phyloP scores from a whole-genome alignment of 2,113 vertebrate species.

The Channa argus region DNA sequence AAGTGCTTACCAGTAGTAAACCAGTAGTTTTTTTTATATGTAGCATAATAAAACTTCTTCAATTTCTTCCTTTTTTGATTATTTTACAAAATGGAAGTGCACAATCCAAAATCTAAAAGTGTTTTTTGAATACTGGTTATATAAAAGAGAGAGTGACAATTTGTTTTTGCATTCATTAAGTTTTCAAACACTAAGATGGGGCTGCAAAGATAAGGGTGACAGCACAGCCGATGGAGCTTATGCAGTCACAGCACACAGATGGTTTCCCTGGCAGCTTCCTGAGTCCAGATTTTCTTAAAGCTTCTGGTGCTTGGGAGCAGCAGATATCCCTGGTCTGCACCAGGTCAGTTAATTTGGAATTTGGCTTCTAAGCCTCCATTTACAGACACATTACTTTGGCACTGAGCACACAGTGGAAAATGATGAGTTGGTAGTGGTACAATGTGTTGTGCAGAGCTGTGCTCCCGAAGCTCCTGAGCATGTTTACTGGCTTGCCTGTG shows the following conservation, averaged over 20 bases:
- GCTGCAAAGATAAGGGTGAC: constrained; percentile 59
- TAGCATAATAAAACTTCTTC: not conserved
- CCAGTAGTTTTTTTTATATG: too few species aligned
- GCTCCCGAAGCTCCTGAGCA: constrained; percentile 14
- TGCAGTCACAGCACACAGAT: constrained; percentile 68
- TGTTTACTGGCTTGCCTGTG: constrained; percentile 32
- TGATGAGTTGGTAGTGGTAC: constrained; percentile 50
- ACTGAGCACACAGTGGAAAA: constrained; percentile 35
- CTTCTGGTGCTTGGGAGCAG: constrained; percentile 58
- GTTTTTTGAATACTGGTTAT: constrained; percentile 11
- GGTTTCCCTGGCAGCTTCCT: constrained; percentile 69
- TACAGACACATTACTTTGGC: constrained; percentile 63
- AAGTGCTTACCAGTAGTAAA: too few species aligned
- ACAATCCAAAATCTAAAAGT: not conserved
- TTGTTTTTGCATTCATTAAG: constrained; percentile 27
- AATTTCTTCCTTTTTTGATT: not conserved
- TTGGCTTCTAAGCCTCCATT: constrained; percentile 61
- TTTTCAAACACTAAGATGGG: constrained; percentile 57
- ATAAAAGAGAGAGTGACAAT: constrained; percentile 7
- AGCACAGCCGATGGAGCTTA: constrained; percentile 68
- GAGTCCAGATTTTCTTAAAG: constrained; percentile 67
- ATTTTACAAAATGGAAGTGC: not conserved
- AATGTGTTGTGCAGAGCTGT: constrained; percentile 49
- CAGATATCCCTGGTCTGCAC: constrained; percentile 58
- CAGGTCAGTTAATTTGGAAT: constrained; percentile 72